Percentiles rank a stretch among this genome's conserved stretches.
These are phyloP conservation scores for Macaca fascicularis DNA, from an alignment of 2,113 vertebrate genomes.

Conservation along the genomic window T2T-MFA8v1.1 NC_088376.1:76578001-76578500, in stretches of 20 bases:
- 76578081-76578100: background rate
- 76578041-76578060: background rate
- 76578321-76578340: background rate
- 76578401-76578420: background rate
- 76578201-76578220: background rate
- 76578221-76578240: background rate
- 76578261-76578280: background rate
- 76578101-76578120: background rate
- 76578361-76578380: background rate
- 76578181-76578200: background rate
- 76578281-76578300: background rate
- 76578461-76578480: background rate
- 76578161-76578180: background rate
- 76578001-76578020: background rate
- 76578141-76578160: background rate
- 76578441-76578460: background rate
- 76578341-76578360: background rate
- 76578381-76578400: background rate
- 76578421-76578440: background rate
- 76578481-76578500: background rate
- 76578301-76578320: background rate
- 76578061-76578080: background rate
- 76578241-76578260: background rate
- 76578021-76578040: background rate
- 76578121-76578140: background rate